Base-by-base conservation (phyloP, 2,113 vertebrate genomes). In the Takifugu bimaculatus region DNA sequence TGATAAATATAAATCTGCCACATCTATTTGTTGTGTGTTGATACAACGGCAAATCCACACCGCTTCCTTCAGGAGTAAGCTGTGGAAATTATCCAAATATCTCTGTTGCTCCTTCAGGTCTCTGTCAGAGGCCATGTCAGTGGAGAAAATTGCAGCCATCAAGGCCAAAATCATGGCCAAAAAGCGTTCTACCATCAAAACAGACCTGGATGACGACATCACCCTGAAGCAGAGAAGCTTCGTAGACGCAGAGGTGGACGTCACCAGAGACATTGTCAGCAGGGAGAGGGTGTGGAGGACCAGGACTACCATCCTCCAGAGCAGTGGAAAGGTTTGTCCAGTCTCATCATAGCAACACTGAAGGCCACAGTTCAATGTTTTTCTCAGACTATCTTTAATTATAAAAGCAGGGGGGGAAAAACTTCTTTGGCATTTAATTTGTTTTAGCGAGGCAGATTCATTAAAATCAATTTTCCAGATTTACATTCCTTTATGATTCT, bases 91-190 rank as follows among this genome's bases (percentile, higher is more conserved):
- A 60, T 56, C 20, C 4, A 12, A 50, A 2, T 0, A n/a, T 60
- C 2, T 57, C 0, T 28, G 2, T 26, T 26, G 5, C 32, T 45
- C 1, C 50, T 49, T 12, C 85, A 99, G 97, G 77, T 99, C 97
- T 29, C 89, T 99, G 77, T 99, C 97, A 20, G 97, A 99, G 87
- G 96, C 97, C 81, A 99, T 99, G 97, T 99, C 97, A 1, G 97
- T 99, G 89, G 97, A 99, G 87, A 99, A 99, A 88, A 99, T 99
- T 50, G 97, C 97, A 53, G 97, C 97, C 82, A 99, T 99, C 89
- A 99, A 99, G 87, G 97, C 97, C 76, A 99, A 99, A 86, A 99
- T 99, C 70, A 99, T 99, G 97, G 97, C 97, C 54, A 99, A 99
- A 90, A 99, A 98, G 88, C 94, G 96, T 72, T 96, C 96, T 27